Base-by-base conservation (phyloP, 2,113 vertebrate genomes). In the Drymodes brunneopygia region DNA sequence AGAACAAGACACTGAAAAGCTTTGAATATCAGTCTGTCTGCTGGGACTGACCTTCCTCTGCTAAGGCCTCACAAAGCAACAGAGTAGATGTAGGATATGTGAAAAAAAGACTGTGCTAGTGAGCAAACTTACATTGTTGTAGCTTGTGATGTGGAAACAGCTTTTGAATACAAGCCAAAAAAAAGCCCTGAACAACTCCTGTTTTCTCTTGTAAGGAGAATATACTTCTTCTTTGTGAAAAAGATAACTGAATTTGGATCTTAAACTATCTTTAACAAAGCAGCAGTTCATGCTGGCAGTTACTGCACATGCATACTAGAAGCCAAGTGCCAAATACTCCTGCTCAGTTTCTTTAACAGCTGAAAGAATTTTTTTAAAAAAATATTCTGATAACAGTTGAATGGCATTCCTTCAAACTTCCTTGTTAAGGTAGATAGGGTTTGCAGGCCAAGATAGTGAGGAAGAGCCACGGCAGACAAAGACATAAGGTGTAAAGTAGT, bases 271-370 rank as follows among this genome's bases (percentile, higher is more conserved):
- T 94, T 73, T 73, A 86, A 78, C 67, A 88, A 86, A 86, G 85
- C 75, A 78, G 58, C 27, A 81, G 35, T 91, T 90, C 62, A 48
- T 24, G 27, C 9, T 88, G 33, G 58, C 1, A 8, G 67, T 91
- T 72, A 71, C 48, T 38, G 36, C 44, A 77, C 47, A 67, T 16
- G 56, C 24, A 38, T 83, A 25, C 60, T 77, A 66, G 71, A 91
- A 88, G 36, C 36, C 81, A 94, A 93, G 24, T 77, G 81, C 42
- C 57, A 91, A 87, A 81, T 62, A 86, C 8, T 89, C 14, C 81
- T 85, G 73, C 42, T 90, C 54, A 85, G 54, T 94, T 91, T 94
- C 74, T 90, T 42, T 66, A 91, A 73, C 81, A 96, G 71, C 70
- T 93, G 90, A 88, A 88, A 66, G 36, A 86, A 53, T 12, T 42